Conservation (phyloP, 2,888 invertebrate genomes). For the Psylliodes chrysocephalus region DNA sequence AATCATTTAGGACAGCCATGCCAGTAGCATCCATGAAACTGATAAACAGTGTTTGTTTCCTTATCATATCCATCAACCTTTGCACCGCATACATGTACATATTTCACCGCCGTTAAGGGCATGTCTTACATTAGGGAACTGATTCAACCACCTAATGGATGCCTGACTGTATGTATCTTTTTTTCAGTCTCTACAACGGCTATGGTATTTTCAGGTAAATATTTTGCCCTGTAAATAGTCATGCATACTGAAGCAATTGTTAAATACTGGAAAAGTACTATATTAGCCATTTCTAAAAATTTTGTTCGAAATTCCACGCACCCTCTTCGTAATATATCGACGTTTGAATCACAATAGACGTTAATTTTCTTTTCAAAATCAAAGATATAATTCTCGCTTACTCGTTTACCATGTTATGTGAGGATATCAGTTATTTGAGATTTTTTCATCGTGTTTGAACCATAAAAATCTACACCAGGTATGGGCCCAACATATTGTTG, state of each 20-base stretch:
- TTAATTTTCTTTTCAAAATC: constrained; percentile 2
- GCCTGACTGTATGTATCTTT: neutral
- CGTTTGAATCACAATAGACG: constrained; percentile 1
- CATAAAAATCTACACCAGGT: no score
- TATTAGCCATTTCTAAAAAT: neutral
- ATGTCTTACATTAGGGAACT: neutral
- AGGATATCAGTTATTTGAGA: neutral
- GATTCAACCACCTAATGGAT: no score
- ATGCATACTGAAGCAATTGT: constrained; percentile 16
- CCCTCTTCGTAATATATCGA: no score
- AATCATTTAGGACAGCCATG: constrained; percentile 10
- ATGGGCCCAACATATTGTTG: neutral
- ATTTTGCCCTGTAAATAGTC: constrained; percentile 6
- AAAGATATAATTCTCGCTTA: neutral
- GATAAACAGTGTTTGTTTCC: no score
- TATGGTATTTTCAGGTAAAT: neutral
- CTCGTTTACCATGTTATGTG: constrained; percentile 1
- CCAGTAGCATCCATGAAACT: constrained; percentile 13
- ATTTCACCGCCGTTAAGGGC: no score
- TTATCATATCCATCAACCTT: neutral
- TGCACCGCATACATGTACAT: no score
- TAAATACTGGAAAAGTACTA: constrained; percentile 1
- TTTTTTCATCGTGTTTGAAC: neutral
- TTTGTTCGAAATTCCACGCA: no score
- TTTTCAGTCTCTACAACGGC: constrained; percentile 9